These are phyloP conservation scores for Himalopsyche phryganea DNA, from an alignment of 1,140 invertebrate species.

Conservation along the genomic window DNA sequence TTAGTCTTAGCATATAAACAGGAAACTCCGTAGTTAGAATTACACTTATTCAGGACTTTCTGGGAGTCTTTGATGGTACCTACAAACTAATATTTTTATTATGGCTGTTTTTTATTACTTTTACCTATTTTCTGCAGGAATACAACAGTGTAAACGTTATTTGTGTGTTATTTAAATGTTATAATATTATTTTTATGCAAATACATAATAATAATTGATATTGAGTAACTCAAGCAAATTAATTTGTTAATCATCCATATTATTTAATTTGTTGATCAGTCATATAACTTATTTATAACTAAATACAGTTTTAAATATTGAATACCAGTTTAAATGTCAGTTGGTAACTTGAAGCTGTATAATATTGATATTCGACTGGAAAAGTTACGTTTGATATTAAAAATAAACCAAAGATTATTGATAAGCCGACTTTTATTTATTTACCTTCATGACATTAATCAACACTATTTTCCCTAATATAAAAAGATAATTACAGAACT, in stretches of 20 bases:
- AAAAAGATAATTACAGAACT: too few relatives aligned
- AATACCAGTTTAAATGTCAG: constrained; percentile 18
- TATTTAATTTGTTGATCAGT: neutral
- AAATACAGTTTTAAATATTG: too few relatives aligned
- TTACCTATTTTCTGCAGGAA: neutral
- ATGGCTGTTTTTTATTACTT: neutral
- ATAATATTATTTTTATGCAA: neutral
- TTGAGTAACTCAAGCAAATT: neutral
- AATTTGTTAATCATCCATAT: neutral
- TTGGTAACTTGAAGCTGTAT: constrained; percentile 30
- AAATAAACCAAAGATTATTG: constrained; percentile 36
- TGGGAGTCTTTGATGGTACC: constrained; percentile 15
- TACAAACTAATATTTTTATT: neutral
- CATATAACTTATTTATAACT: too few relatives aligned
- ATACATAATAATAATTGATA: neutral
- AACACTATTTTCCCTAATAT: too few relatives aligned
- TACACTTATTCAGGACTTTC: constrained; percentile 10
- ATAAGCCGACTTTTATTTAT: constrained; percentile 3
- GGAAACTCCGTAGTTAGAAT: constrained; percentile 5
- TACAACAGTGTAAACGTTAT: too few relatives aligned
- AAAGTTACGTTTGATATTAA: constrained; percentile 31
- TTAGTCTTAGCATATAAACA: constrained; percentile 5
- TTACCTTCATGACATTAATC: neutral
- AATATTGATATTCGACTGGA: constrained; percentile 24
- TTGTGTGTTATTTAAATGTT: neutral